A percentile compares a stretch with the other conserved stretches of the same genome.
These are phyloP conservation scores for Troides oblongomaculatus DNA, from an alignment of 2,888 invertebrate genomes.

Conservation along the genomic window DNA sequence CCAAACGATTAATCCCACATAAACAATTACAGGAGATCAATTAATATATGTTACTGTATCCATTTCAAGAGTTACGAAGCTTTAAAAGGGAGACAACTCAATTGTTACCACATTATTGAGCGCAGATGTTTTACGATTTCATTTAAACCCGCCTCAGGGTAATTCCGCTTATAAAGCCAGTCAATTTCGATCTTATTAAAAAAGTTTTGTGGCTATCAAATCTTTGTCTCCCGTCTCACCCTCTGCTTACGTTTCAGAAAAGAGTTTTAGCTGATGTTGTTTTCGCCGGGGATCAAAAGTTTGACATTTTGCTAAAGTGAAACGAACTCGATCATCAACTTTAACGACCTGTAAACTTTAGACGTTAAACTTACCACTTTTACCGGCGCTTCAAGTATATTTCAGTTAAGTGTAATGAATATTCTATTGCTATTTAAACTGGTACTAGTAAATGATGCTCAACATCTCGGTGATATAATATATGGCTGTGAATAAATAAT, in stretches of 20 bases:
- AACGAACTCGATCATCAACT: conserved; percentile 62
- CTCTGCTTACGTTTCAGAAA: conserved; percentile 37
- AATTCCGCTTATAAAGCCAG: conserved; percentile 38
- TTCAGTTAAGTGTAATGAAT: conserved; percentile 36
- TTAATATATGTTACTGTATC: conserved; percentile 62
- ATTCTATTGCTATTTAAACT: conserved; percentile 27
- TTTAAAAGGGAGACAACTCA: conserved; percentile 37
- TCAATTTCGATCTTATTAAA: conserved; percentile 51
- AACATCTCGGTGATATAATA: background rate
- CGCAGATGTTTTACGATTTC: conserved; percentile 56
- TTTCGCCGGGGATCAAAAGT: conserved; percentile 59
- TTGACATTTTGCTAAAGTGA: conserved; percentile 43
- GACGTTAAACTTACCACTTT: conserved; percentile 52
- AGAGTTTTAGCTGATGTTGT: conserved; percentile 52
- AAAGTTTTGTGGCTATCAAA: conserved; percentile 36
- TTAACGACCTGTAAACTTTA: conserved; percentile 58
- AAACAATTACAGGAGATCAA: conserved; percentile 60
- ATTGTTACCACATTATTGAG: conserved; percentile 37
- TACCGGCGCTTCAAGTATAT: conserved; percentile 44
- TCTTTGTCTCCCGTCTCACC: conserved; percentile 29
- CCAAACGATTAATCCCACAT: conserved; percentile 64
- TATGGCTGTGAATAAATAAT: background rate
- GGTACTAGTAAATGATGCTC: background rate
- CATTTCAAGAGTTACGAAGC: conserved; percentile 37
- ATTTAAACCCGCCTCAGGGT: conserved; percentile 57